Conservation (phyloP, 2,797 vertebrate genomes). For the Lepus oiostolus region DNA sequence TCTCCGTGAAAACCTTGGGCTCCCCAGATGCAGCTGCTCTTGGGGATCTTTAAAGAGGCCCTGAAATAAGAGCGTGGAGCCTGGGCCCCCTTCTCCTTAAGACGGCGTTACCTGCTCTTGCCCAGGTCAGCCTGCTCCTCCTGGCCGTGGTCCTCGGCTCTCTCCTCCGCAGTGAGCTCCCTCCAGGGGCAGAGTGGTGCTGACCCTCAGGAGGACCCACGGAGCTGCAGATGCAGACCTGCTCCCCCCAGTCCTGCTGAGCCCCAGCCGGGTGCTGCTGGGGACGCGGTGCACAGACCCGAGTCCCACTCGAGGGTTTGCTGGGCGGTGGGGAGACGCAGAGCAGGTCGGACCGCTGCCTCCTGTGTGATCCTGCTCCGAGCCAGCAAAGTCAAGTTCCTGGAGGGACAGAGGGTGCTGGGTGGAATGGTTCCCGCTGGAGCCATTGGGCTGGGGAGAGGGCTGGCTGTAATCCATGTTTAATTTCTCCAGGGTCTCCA, state of each 20-base stretch:
- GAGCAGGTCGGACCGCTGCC: neutral
- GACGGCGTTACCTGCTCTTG: neutral
- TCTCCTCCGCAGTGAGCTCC: neutral
- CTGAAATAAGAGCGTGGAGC: neutral
- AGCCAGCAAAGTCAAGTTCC: neutral
- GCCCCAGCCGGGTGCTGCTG: neutral
- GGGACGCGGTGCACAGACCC: neutral
- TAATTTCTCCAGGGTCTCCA: conserved; percentile 81
- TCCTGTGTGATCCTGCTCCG: too few species aligned
- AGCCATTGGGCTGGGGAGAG: neutral
- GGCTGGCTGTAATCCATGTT: conserved; percentile 61
- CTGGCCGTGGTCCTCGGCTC: neutral
- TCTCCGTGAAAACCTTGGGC: neutral
- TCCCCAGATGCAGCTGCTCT: neutral
- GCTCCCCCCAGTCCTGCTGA: fast-evolving
- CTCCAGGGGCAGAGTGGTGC: neutral
- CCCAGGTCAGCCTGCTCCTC: neutral
- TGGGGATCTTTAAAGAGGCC: neutral
- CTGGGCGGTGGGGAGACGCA: neutral
- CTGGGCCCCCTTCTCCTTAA: neutral
- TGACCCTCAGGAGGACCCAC: neutral
- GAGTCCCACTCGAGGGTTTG: neutral
- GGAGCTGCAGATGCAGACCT: neutral
- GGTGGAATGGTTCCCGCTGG: neutral
- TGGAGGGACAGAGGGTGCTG: neutral